These are phyloP conservation scores for Xerus rutilus DNA, from an alignment of 2,797 vertebrate species.

Conservation along the genomic window DNA sequence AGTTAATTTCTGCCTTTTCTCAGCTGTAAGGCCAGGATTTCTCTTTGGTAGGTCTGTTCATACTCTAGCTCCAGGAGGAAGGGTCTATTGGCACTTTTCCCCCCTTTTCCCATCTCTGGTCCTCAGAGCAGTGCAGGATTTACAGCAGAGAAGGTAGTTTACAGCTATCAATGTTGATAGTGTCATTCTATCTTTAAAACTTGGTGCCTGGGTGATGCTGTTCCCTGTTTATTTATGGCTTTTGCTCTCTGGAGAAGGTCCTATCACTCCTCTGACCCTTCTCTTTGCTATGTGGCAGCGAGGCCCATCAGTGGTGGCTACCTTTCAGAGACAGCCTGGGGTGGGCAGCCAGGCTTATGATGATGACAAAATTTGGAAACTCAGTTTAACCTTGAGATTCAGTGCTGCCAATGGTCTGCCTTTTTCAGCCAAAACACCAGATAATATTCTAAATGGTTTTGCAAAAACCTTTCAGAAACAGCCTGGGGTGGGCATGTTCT, in stretches of 20 bases:
- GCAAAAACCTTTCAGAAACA: not conserved
- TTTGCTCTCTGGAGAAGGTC: not conserved
- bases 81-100: not conserved
- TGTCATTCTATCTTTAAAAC: not conserved
- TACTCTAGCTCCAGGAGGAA: not conserved
- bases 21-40: not conserved
- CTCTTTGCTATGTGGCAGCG: not conserved
- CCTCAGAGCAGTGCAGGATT: not conserved
- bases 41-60: not conserved
- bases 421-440: conserved; percentile 15
- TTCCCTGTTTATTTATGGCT: not conserved
- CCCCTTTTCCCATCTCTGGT: not conserved
- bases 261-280: not conserved
- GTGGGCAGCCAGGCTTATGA: not conserved
- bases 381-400: not conserved
- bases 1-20: not conserved
- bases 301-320: not conserved
- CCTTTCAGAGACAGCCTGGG: not conserved
- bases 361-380: not conserved
- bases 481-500: not conserved
- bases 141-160: not conserved
- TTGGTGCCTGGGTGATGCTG: not conserved
- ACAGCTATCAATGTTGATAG: not conserved
- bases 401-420: not conserved
- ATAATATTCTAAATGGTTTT: not conserved